A percentile compares a stretch with the other conserved stretches of the same genome.
These are phyloP conservation scores for Hydrozoanthus gracilis DNA, from an alignment of 92 coral and sea anemone species.

Conservation along the genomic window DNA sequence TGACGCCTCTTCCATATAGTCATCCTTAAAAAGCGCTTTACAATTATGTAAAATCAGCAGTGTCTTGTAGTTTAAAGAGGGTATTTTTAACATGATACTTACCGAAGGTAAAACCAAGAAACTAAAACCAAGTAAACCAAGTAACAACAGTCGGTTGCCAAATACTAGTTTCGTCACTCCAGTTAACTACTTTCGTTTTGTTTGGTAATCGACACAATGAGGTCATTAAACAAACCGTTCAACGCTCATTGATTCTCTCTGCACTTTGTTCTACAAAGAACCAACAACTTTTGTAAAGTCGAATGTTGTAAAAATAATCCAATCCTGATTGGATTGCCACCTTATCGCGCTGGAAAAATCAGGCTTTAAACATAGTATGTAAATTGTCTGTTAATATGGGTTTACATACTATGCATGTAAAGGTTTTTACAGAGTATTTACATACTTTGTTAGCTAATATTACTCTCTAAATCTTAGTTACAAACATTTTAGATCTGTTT, in stretches of 20 bases:
- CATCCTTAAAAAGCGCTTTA: background rate
- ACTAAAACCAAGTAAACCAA: background rate
- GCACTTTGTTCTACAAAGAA: background rate
- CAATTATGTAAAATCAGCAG: background rate
- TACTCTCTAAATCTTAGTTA: too few species aligned
- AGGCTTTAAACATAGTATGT: too few species aligned
- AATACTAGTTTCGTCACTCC: background rate
- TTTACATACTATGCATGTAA: too few species aligned
- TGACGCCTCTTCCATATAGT: too few species aligned
- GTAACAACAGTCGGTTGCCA: background rate
- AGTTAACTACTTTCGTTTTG: background rate
- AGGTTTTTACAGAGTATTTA: too few species aligned
- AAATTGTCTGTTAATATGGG: too few species aligned
- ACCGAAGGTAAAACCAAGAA: background rate
- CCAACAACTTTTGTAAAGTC: background rate
- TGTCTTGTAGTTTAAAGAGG: background rate
- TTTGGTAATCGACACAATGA: too few species aligned
- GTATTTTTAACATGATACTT: background rate
- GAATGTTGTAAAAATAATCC: background rate
- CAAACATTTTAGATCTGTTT: too few species aligned
- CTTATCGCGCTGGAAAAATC: too few species aligned
- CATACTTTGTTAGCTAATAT: too few species aligned
- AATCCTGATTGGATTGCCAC: background rate
- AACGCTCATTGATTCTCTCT: background rate
- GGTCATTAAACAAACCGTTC: background rate